These are phyloP conservation scores for Platorchestia sp. DNA, from an alignment of 1,140 invertebrate species.

Conservation along the genomic window DNA sequence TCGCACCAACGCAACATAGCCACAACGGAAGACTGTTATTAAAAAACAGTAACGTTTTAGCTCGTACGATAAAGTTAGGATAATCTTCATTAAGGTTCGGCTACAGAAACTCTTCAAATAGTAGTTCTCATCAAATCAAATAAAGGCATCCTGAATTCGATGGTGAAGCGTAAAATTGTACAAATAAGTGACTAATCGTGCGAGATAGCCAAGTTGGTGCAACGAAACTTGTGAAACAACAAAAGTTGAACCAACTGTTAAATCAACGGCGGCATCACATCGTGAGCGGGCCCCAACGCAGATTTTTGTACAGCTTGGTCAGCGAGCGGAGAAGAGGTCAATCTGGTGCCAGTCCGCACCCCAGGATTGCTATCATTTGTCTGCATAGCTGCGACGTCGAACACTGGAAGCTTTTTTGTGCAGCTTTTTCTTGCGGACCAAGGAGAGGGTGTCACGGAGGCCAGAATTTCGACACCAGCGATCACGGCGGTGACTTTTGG, in stretches of 20 bases:
- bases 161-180: neutral
- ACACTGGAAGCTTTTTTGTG: slow-evolving; percentile 26
- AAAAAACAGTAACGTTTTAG: too few species aligned
- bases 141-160: neutral
- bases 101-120: neutral
- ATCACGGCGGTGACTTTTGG: neutral
- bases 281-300: too few species aligned
- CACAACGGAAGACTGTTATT: neutral
- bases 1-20: neutral
- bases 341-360: neutral
- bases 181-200: too few species aligned
- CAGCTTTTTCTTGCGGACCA: neutral
- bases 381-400: slow-evolving; percentile 28
- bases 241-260: too few species aligned
- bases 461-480: neutral
- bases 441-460: neutral
- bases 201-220: too few species aligned
- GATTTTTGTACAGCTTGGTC: too few species aligned
- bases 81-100: neutral
- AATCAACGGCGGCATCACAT: too few species aligned
- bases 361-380: slow-evolving; percentile 47
- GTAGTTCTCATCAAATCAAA: neutral
- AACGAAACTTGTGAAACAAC: too few species aligned
- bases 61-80: too few species aligned
- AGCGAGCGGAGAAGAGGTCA: slow-evolving; percentile 23